Base-by-base conservation (phyloP, 2,113 vertebrate genomes). In the Spermophilus dauricus region DNA sequence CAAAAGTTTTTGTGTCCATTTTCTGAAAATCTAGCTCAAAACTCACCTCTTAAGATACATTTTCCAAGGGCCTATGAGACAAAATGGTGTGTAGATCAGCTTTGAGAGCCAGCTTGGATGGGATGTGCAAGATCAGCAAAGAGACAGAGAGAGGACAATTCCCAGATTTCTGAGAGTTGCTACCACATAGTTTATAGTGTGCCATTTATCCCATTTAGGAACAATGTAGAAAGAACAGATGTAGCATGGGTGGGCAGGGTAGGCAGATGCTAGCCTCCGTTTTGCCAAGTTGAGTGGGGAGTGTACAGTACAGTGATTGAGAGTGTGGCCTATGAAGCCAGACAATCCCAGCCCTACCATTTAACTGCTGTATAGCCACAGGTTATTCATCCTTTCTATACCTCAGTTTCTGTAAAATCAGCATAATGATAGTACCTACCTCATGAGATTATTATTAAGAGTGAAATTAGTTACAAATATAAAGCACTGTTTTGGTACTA, bases 381-480 rank as follows among this genome's bases (percentile, higher is more conserved):
- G 67, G 69, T 63, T 20, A 61, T 14, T 96, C 34, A 63, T 28
- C 5, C 17, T 90, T 58, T 77, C 51, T 20, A 7, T 86, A 51
- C 80, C 75, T 88, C 58, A 63, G 26, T 87, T 76, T 67, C 17
- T 48, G 2, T 34, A 65, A 81, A 89, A n/a, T n/a, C 8, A 18
- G 5, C 16, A 72, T 72, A 58, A 45, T 81, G 75, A 80, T 61
- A 80, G 69, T n/a, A 26, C 39, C 37, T 72, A n/a, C 42, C 22
- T 77, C 37, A 67, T 58, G n/a, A 45, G 53, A 63, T 81, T 45
- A 77, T 76, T 69, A 30, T 72, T 78, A 96, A 82, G 65, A 45
- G 87, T 63, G 34, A 95, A 95, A 78, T 45, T 53, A 88, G 48
- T 85, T 76, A 24, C n/a, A 48, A 39, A 89, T 22, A 24, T n/a